Conservation (phyloP, 2,797 vertebrate genomes). For the Platyrinchus mystaceus region DNA sequence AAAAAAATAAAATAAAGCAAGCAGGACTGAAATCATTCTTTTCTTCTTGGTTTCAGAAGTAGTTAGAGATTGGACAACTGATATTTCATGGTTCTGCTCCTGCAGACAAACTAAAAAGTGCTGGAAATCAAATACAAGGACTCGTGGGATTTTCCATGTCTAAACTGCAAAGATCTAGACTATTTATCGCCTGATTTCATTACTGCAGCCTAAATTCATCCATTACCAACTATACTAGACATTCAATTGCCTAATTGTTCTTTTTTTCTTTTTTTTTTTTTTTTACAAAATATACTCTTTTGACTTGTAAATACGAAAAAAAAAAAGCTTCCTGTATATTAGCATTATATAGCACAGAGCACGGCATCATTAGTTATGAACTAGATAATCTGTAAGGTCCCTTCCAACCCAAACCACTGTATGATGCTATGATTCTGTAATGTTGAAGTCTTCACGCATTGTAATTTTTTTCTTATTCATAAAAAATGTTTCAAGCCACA, state of each 20-base stretch:
- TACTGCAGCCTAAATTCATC: not conserved
- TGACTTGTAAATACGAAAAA: not conserved
- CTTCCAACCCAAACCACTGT: not conserved
- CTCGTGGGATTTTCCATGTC: not conserved
- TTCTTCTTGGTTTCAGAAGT: not conserved
- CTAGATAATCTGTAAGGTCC: too few relatives aligned
- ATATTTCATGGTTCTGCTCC: not conserved
- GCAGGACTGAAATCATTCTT: not conserved
- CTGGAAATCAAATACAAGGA: not conserved
- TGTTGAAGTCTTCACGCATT: not conserved
- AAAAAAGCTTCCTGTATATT: not conserved
- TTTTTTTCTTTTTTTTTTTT: too few relatives aligned
- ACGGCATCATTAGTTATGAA: not conserved
- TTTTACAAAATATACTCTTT: not conserved
- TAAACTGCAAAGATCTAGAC: not conserved
- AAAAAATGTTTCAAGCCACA: not conserved
- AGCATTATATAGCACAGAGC: not conserved
- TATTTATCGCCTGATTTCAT: not conserved
- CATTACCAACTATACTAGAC: not conserved
- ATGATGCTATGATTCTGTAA: not conserved
- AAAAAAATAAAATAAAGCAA: not conserved
- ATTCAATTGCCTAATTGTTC: not conserved
- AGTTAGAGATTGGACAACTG: not conserved
- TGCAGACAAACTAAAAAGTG: not conserved
- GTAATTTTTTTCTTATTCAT: not conserved